Evolutionary conservation across 2,113 vertebrate species (phyloP).

Genomic region (Chloropsis hardwickii): DNA sequence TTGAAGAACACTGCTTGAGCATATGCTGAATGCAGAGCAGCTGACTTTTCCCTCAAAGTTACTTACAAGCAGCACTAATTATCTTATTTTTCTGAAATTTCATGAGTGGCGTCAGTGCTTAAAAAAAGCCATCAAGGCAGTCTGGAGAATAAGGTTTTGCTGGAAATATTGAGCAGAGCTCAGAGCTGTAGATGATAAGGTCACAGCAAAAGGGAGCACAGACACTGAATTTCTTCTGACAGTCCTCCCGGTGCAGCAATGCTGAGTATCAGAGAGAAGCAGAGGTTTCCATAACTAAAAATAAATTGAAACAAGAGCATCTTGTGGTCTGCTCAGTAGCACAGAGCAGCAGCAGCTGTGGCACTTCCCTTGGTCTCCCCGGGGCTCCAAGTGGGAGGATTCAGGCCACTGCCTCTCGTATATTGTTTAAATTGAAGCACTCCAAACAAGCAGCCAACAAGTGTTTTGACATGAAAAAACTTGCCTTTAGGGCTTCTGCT

Average conservation of each 20-base stretch:
- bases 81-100: not conserved
- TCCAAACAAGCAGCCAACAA: not conserved
- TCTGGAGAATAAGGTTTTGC: not conserved
- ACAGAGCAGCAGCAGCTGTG: not conserved
- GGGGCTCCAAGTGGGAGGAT: not conserved
- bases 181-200: not conserved
- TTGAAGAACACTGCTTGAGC: not conserved
- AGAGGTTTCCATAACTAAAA: not conserved
- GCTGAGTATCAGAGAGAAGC: not conserved
- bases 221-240: not conserved
- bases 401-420: not conserved
- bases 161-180: not conserved
- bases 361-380: not conserved
- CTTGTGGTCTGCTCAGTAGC: not conserved
- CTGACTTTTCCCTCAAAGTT: constrained; percentile 25
- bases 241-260: not conserved
- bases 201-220: not conserved
- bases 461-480: not conserved
- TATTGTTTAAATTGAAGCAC: not conserved
- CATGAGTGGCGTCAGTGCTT: not conserved
- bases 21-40: not conserved
- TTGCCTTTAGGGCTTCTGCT: not conserved
- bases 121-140: not conserved
- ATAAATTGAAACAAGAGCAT: not conserved
- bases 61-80: constrained; percentile 8